phyloP scores from a whole-genome alignment of 1,140 invertebrate species.

The Leptinotarsa defecta region DNA sequence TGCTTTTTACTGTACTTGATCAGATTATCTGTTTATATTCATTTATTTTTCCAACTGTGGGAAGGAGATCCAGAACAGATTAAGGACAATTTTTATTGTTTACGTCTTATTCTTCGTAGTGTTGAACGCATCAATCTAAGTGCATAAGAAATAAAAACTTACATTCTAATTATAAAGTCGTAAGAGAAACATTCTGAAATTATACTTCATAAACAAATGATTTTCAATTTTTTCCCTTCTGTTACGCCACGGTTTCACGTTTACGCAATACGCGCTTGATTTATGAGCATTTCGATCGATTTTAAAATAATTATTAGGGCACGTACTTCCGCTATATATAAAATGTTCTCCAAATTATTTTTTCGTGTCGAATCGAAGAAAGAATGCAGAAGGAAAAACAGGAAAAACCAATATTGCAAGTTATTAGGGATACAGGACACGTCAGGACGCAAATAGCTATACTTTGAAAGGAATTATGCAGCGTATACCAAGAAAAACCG shows the following conservation, averaged over 20 bases:
- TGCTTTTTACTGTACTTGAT: too few relatives aligned
- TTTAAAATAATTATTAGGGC: slow-evolving; percentile 3
- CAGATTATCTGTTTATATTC: too few relatives aligned
- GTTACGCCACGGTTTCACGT: background rate
- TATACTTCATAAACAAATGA: too few relatives aligned
- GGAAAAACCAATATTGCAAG: slow-evolving; percentile 13
- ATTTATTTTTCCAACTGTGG: too few relatives aligned
- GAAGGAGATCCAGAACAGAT: too few relatives aligned
- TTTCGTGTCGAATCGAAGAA: slow-evolving; percentile 12
- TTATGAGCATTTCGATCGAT: background rate
- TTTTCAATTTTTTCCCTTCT: too few relatives aligned
- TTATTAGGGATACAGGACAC: slow-evolving; percentile 15
- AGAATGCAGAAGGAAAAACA: background rate
- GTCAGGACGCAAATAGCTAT: slow-evolving; percentile 14
- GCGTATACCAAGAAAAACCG: background rate
- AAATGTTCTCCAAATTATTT: slow-evolving; percentile 12
- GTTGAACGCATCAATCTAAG: too few relatives aligned
- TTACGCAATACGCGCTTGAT: slow-evolving; percentile 1
- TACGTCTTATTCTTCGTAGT: too few relatives aligned
- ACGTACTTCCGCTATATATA: slow-evolving; percentile 13
- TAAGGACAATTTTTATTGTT: too few relatives aligned
- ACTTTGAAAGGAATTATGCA: slow-evolving; percentile 16
- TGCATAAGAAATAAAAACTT: too few relatives aligned
- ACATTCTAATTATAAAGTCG: too few relatives aligned
- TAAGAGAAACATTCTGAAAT: too few relatives aligned